These are phyloP conservation scores for Peromyscus californicus DNA, from an alignment of 2,113 vertebrate genomes.

Conservation along the genomic window DNA sequence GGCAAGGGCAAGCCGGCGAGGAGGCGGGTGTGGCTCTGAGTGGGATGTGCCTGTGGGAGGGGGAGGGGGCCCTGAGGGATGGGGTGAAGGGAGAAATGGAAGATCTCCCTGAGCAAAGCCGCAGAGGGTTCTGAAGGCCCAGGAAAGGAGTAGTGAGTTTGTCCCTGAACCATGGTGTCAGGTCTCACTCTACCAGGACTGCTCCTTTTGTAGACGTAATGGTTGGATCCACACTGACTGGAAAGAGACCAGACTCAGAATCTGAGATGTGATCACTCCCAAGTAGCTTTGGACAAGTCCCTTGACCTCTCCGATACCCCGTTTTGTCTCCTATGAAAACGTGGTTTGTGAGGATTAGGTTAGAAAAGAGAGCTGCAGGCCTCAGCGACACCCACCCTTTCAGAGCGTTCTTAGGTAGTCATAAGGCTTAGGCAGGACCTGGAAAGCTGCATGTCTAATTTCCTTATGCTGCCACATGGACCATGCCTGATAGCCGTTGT, in stretches of 20 bases:
- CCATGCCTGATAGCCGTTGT: too few species aligned
- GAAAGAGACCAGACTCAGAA: conserved; percentile 8
- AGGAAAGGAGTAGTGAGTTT: not conserved
- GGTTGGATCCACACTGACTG: not conserved
- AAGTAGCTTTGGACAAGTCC: not conserved
- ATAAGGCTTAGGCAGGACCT: not conserved
- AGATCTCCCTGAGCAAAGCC: not conserved
- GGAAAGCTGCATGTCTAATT: not conserved
- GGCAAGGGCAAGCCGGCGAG: not conserved
- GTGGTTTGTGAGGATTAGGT: not conserved
- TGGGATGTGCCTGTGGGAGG: not conserved
- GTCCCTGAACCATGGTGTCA: not conserved
- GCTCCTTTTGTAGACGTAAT: not conserved
- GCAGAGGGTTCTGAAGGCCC: not conserved
- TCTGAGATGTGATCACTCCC: not conserved
- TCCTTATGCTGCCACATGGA: not conserved
- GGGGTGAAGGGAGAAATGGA: not conserved
- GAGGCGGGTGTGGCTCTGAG: not conserved
- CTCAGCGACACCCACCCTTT: not conserved
- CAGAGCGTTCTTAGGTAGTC: not conserved
- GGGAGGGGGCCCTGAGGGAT: not conserved
- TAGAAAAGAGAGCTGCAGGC: not conserved
- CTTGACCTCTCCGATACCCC: accelerated
- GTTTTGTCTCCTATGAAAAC: conserved; percentile 7
- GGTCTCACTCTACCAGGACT: not conserved